These are phyloP conservation scores for Uria lomvia DNA, from an alignment of 2,113 vertebrate species.

Conservation along the genomic window DNA sequence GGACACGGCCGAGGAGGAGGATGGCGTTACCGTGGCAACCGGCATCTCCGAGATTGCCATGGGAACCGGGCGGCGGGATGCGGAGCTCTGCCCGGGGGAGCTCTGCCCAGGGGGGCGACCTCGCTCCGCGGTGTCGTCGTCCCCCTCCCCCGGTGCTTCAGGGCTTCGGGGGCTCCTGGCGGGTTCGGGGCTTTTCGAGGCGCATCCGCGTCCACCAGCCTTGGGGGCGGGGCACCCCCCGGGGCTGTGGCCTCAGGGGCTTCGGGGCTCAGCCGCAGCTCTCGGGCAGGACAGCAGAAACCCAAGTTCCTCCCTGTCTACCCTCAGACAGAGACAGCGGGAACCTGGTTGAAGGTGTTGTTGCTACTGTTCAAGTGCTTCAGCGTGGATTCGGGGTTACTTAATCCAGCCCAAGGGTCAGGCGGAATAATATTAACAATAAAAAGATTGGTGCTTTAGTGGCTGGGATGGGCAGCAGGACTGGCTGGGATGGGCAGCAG, in stretches of 20 bases:
- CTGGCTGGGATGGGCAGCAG: neutral
- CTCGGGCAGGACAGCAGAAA: neutral
- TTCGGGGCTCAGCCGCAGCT: neutral
- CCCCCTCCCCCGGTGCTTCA: neutral
- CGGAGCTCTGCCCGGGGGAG: conserved; percentile 52
- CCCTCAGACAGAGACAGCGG: neutral
- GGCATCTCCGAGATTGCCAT: conserved; percentile 65
- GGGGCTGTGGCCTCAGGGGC: neutral
- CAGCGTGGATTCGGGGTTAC: accelerated
- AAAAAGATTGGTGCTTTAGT: accelerated
- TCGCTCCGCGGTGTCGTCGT: neutral
- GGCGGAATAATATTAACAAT: neutral
- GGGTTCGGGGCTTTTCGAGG: neutral
- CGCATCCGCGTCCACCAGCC: neutral
- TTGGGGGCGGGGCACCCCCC: neutral
- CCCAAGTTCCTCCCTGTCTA: neutral
- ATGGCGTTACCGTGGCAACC: conserved; percentile 70
- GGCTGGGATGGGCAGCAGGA: neutral
- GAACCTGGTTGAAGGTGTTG: neutral
- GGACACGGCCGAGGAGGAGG: conserved; percentile 64
- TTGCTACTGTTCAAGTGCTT: neutral
- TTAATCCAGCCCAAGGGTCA: neutral
- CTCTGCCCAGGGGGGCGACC: neutral
- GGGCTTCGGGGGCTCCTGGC: neutral
- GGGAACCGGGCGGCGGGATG: conserved; percentile 61